These are phyloP conservation scores for Anarrhichthys ocellatus DNA, from an alignment of 2,113 vertebrate genomes.

Conservation along the genomic window DNA sequence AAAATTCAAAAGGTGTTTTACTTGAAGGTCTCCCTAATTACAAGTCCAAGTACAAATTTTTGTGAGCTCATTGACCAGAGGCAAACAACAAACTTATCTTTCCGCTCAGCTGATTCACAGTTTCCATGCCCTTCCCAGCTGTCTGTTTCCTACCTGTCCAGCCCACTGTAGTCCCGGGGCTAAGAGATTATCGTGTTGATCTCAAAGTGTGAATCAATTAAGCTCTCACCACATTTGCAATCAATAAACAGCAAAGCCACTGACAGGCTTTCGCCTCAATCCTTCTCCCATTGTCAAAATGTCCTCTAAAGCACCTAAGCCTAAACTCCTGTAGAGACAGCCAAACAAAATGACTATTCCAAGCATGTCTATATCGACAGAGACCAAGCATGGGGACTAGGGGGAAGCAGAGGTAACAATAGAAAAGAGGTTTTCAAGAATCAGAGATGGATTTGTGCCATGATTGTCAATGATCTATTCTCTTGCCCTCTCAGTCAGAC, in stretches of 20 bases:
- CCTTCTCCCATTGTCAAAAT: slow-evolving; percentile 71
- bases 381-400: slow-evolving; percentile 44
- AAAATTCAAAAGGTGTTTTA: neutral
- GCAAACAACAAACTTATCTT: slow-evolving; percentile 34
- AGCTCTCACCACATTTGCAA: slow-evolving; percentile 78
- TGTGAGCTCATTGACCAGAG: neutral
- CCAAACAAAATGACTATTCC: slow-evolving; percentile 68
- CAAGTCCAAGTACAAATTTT: neutral
- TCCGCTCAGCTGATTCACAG: slow-evolving; percentile 38
- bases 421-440: slow-evolving; percentile 66
- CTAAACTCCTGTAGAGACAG: slow-evolving; percentile 57
- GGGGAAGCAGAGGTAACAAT: slow-evolving; percentile 59
- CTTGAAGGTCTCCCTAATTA: neutral
- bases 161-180: slow-evolving; percentile 65
- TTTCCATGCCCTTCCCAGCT: slow-evolving; percentile 26
- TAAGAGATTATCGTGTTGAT: slow-evolving; percentile 80
- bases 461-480: slow-evolving; percentile 79
- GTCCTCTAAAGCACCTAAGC: slow-evolving; percentile 64
- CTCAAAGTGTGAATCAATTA: slow-evolving; percentile 84
- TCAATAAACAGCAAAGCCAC: slow-evolving; percentile 83
- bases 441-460: slow-evolving; percentile 76
- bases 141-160: slow-evolving; percentile 46
- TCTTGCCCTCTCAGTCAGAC: slow-evolving; percentile 67
- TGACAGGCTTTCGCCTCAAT: slow-evolving; percentile 61
- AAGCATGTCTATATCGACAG: slow-evolving; percentile 62